A percentile compares a stretch with the other conserved stretches of the same genome.
phyloP scores from a whole-genome alignment of 2,888 invertebrate genomes.

The Agriopis leucophaearia region DNA sequence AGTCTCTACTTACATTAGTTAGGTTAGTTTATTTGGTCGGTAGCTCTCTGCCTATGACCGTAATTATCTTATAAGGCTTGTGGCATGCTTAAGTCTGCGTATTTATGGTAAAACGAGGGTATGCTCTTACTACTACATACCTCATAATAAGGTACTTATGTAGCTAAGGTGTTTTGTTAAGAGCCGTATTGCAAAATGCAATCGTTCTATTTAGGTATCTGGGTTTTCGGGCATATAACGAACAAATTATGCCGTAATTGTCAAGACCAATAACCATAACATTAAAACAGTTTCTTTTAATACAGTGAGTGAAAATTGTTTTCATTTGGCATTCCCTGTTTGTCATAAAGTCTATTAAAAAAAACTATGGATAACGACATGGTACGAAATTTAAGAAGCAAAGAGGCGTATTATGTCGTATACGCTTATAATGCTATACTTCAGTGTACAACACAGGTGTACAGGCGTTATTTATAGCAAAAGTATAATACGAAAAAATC shows the following conservation, averaged over 20 bases:
- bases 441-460: too few species aligned
- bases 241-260: too few species aligned
- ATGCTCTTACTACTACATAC: constrained; percentile 30
- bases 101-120: constrained; percentile 39
- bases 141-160: constrained; percentile 4
- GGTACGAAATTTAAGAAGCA: not conserved
- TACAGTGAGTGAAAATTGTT: too few species aligned
- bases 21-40: not conserved
- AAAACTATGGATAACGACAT: too few species aligned
- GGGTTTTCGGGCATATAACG: not conserved
- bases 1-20: not conserved
- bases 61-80: constrained; percentile 43
- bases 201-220: not conserved
- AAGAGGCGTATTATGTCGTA: too few species aligned
- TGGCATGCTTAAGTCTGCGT: constrained; percentile 32
- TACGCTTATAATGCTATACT: too few species aligned
- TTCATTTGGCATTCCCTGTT: too few species aligned
- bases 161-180: constrained; percentile 2
- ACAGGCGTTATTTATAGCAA: too few species aligned
- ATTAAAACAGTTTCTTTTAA: too few species aligned
- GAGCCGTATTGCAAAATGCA: too few species aligned
- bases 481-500: not conserved
- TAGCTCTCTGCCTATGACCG: constrained; percentile 5
- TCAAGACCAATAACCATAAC: too few species aligned
- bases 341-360: too few species aligned